Evolutionary conservation across 1,140 invertebrate species (phyloP), one percentile per base, ranked within the genome.

Genomic region (Palaemon carinicauda): DNA sequence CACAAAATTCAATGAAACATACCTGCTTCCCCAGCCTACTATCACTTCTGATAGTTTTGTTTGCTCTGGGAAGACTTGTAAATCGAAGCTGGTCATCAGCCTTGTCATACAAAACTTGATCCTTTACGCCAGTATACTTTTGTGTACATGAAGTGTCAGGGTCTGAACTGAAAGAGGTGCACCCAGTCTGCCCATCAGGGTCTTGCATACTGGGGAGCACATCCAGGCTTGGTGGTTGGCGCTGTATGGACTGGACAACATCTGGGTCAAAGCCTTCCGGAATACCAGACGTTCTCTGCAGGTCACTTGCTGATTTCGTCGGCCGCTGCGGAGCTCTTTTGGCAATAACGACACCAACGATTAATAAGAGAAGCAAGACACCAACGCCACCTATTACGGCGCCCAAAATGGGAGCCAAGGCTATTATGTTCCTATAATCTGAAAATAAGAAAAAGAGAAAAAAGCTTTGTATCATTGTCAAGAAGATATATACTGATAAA

Each of bases 241-340:
- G 52, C 52, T 84, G 82, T 21, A 84, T 84, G 15, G 82, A 84
- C 5, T 73, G 73, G 73, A 84, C 82, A 4, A 84, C 82, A 31
- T 84, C 82, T n/a, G 82, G 82, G 73, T 84, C 82, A 27, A 84
- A 84, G 14, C 73, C 73, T 3, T 84, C 82, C 31, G n/a, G n/a
- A 33, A 73, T 74, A 19, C 24, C 31, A 15, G 73, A 60, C 33
- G 82, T 73, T 15, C 73, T 77, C 10, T 77, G 53, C 0, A 74
- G 82, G 14, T 77, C 73, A 41, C 77, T 74, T 19, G 73, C 41
- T 15, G 82, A 12, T 84, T 84, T 53, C 50, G 82, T 29, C 31
- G 73, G 9, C 82, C 73, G 29, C 53, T 53, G 17, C 29, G 73
- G 27, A 53, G 77, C 41, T 54, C 71, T 75, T 41, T 53, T 75